These are phyloP conservation scores for Sebastes flavidus DNA, from an alignment of 2,797 vertebrate species.

Conservation along the genomic window DNA sequence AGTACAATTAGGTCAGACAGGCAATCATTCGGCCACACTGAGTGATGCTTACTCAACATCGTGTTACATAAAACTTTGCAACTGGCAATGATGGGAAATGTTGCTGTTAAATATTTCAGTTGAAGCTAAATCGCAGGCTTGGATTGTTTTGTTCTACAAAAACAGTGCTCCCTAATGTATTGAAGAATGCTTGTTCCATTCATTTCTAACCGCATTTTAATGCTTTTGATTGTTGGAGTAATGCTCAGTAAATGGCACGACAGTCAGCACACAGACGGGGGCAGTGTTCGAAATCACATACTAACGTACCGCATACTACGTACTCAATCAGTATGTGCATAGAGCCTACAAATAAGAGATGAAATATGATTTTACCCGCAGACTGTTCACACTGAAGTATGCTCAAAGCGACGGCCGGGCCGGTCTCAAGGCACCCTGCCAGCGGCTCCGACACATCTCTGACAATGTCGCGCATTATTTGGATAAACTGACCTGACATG, in stretches of 20 bases:
- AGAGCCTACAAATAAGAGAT: too few species aligned
- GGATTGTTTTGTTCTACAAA: background rate
- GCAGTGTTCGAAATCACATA: too few species aligned
- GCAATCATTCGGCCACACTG: background rate
- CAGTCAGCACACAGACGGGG: background rate
- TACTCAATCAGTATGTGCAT: too few species aligned
- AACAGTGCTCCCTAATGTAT: background rate
- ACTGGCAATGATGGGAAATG: background rate
- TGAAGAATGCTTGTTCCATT: background rate
- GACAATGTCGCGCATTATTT: too few species aligned
- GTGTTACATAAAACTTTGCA: background rate
- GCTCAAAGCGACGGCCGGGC: too few species aligned
- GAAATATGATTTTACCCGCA: too few species aligned
- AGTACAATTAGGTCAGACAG: background rate
- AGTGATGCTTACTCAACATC: background rate
- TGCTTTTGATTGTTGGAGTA: background rate
- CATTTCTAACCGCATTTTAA: background rate
- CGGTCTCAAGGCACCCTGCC: too few species aligned
- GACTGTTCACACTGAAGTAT: too few species aligned
- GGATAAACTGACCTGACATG: too few species aligned
- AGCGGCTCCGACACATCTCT: too few species aligned
- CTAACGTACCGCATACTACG: too few species aligned
- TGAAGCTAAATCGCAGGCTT: background rate
- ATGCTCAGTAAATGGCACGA: background rate
- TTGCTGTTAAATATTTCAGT: background rate